Evolutionary conservation across 1,140 invertebrate species (phyloP), one percentile per base, ranked within the genome.

Genomic region (Chironomus striatipennis): DNA sequence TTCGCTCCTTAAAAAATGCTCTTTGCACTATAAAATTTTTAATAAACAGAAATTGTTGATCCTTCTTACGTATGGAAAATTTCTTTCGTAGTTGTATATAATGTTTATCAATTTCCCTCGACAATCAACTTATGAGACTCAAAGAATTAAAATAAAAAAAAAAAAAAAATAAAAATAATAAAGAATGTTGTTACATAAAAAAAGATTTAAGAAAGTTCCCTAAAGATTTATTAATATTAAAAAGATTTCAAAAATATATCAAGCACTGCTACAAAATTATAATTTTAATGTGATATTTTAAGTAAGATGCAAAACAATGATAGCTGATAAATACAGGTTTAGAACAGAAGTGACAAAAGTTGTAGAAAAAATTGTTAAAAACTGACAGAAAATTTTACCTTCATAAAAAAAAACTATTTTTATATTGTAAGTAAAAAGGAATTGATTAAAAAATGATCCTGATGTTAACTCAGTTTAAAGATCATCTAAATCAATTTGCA

Each of bases 81-180:
- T n/a, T 10, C 24, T 34, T 34, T 34, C 5, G 24, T 34, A 57
- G n/a, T 57, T 57, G 47, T 57, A 57, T 57, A 57, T 57, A 57
- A n/a, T 15, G 12, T 57, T 57, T 57, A 57, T 57, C 47, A n/a
- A 57, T 57, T 57, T 57, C 47, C 47, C 47, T 57, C 47, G 47
- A 57, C 47, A 57, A 57, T 57, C 47, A 57, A 57, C 47, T 57
- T 57, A 57, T 57, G 47, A 57, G 47, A 57, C 47, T 57, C 47
- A 57, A 47, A 34, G 24, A 57, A 57, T n/a, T 57, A 57, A 47
- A 47, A 2, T 9, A 47, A 10, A 15, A 15, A 47, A 47, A 57
- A 57, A 57, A 34, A 47, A 10, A 15, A 15, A 47, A 47, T 12
- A 57, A 57, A 34, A 34, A 2, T 34, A 34, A 34, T 34, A 34